Conservation (phyloP, 2,113 vertebrate genomes). For the Sorex araneus region DNA sequence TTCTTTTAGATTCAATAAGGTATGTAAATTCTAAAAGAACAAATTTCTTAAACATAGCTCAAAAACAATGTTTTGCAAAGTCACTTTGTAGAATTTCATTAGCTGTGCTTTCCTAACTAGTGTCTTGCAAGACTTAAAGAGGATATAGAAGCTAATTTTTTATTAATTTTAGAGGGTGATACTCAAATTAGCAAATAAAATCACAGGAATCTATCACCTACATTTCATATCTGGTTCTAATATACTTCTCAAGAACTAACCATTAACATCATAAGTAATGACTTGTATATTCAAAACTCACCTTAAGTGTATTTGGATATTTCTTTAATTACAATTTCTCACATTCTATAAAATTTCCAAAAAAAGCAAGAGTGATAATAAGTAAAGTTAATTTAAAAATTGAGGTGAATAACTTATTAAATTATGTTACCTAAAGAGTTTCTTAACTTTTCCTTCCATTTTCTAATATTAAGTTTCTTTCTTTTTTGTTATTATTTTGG, state of each 20-base stretch:
- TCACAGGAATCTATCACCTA: background rate
- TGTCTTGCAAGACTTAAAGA: background rate
- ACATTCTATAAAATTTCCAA: background rate
- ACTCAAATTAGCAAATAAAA: background rate
- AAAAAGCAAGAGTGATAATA: background rate
- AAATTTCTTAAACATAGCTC: background rate
- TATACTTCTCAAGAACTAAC: background rate
- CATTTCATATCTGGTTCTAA: background rate
- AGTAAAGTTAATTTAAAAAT: background rate
- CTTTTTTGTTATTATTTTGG: no score
- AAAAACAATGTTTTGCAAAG: background rate
- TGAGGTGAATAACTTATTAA: background rate
- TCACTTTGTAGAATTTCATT: background rate
- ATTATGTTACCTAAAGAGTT: background rate
- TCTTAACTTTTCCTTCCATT: background rate
- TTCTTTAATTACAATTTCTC: background rate
- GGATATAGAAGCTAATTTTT: background rate
- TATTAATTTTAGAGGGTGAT: background rate
- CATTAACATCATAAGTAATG: background rate
- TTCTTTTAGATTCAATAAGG: slow-evolving; percentile 41
- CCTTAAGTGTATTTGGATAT: background rate
- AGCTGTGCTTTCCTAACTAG: background rate
- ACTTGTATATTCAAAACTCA: background rate
- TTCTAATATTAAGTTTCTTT: background rate
- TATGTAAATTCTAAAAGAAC: background rate